Evolutionary conservation across 2,888 invertebrate species (phyloP).

Genomic region (Halocaridina rubra): DNA sequence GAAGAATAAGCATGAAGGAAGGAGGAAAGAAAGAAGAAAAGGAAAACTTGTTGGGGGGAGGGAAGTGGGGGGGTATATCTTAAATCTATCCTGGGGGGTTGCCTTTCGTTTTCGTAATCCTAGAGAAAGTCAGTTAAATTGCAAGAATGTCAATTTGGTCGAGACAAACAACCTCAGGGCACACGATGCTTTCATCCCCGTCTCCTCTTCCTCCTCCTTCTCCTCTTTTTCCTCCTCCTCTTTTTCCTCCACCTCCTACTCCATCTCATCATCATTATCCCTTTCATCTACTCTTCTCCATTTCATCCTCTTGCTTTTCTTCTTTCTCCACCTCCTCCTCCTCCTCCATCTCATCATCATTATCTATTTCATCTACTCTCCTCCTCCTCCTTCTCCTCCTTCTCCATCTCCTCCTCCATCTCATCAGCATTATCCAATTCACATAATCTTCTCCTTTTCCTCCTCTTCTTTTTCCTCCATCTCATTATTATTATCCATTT

Average conservation of each 20-base stretch:
- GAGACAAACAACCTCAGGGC: constrained; percentile 47
- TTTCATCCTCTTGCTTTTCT: background rate
- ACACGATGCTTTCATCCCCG: background rate
- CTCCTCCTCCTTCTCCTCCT: background rate
- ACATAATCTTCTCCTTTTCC: background rate
- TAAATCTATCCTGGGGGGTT: background rate
- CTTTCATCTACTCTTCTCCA: background rate
- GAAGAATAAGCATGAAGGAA: background rate
- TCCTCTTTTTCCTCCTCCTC: background rate
- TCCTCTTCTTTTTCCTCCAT: background rate
- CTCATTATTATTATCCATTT: background rate
- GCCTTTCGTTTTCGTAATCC: constrained; percentile 57
- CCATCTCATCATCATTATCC: background rate
- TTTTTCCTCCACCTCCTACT: background rate
- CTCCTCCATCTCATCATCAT: background rate
- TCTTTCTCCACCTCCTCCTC: background rate
- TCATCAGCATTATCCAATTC: background rate
- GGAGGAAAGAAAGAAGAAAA: background rate
- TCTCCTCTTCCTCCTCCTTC: background rate
- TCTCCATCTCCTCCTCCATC: background rate
- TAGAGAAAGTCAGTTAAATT: constrained; percentile 58
- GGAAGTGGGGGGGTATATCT: background rate
- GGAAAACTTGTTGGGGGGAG: background rate
- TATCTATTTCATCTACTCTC: background rate
- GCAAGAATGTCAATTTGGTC: constrained; percentile 59